Evolutionary conservation across 2,888 invertebrate genomes (phyloP), one percentile per base, ranked within the genome.

Genomic region (Dryobota labecula): DNA sequence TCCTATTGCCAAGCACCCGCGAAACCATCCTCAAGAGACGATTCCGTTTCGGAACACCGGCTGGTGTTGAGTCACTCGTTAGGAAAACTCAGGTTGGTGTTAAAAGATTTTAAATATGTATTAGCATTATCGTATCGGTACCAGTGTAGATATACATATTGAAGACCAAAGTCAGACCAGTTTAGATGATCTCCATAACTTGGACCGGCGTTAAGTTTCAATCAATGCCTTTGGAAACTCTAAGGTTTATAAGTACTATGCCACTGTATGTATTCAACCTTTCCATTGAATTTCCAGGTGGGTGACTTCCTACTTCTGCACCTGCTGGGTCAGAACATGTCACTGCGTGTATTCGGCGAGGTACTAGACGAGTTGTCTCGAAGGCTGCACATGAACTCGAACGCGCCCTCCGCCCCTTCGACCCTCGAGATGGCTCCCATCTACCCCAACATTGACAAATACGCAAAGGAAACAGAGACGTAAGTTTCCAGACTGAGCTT

Each of bases 361-460:
- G 97, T 98, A 79, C 89, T 98, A 87, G 97, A 98, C 83, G 98
- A 98, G 88, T 93, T 98, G n/a, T 97, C 97, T 60, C 96, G 97
- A 76, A 96, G 97, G 78, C 93, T 98, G 67, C 97, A 97, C 86
- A 96, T 97, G 80, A 97, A 97, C 63, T 97, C 97, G 86, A 97
- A 98, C 90, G 97, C 98, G 75, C 98, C 98, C 0, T 98, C 98
- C 0, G 98, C 98, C 4, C 98, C 98, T 0, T 98, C 98, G 67
- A 98, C 98, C 27, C 94, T 98, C 82, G 98, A 98, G 94, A 98
- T 98, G 97, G 97, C 98, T 70, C 98, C 98, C 8, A 98, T 98
- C 76, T 98, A 98, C 92, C 98, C 98, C 36, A 97, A 97, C 90
- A 97, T 97, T 76, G 97, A 97, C 84, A 97, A 97, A 90, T 98